Evolutionary conservation across 2,113 vertebrate species (phyloP).

Genomic region (Eudyptes chrysolophus): DNA sequence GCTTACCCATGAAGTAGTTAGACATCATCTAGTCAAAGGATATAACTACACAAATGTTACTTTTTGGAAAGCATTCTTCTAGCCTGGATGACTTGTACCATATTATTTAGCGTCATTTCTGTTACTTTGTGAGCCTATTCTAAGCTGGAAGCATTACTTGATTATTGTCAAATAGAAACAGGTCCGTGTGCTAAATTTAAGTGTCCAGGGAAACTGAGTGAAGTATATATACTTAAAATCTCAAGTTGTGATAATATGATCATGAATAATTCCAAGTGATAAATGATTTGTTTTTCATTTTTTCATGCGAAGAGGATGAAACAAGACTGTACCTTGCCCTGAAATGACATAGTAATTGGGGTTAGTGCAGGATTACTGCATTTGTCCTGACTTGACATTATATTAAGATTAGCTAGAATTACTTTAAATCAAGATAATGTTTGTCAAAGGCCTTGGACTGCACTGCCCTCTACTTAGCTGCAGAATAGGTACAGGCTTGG

Average conservation of each 20-base stretch:
- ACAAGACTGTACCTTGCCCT: neutral
- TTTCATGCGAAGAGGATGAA: neutral
- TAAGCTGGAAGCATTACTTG: neutral
- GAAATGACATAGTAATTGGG: neutral
- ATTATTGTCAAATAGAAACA: neutral
- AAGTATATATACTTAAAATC: neutral
- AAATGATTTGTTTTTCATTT: neutral
- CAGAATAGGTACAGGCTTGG: neutral
- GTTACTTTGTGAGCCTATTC: neutral
- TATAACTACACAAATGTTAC: neutral
- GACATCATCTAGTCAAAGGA: neutral
- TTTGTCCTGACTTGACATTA: neutral
- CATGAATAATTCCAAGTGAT: neutral
- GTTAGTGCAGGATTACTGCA: neutral
- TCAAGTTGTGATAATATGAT: neutral
- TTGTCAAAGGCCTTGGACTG: neutral
- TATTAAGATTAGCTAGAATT: neutral
- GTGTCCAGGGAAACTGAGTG: neutral
- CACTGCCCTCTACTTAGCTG: neutral
- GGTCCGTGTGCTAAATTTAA: neutral
- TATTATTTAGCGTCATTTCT: neutral
- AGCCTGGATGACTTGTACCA: neutral
- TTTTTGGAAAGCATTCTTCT: neutral
- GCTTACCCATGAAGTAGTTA: neutral
- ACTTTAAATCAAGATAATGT: neutral